phyloP scores from a whole-genome alignment of 2,113 vertebrate species.

The Bufo gargarizans region DNA sequence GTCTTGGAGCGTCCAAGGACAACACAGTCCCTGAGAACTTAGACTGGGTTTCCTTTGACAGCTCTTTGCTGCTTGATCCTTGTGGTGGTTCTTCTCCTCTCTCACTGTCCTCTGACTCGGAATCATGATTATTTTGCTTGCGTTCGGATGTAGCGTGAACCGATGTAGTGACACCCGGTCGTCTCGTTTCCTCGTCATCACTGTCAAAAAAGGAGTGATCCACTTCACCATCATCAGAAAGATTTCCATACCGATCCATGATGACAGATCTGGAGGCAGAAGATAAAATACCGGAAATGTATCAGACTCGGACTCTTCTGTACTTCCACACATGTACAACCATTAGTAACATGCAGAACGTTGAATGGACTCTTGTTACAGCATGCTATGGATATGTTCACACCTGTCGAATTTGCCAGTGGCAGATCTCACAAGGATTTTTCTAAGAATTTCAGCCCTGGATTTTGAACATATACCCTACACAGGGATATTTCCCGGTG shows the following conservation, averaged over 20 bases:
- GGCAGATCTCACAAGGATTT: no score
- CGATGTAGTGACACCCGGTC: slow-evolving; percentile 56
- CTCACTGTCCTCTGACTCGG: slow-evolving; percentile 52
- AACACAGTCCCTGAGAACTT: slow-evolving; percentile 20
- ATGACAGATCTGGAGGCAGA: slow-evolving; percentile 44
- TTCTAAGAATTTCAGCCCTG: no score
- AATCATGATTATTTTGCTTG: slow-evolving; percentile 56
- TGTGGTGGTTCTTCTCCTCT: slow-evolving; percentile 15
- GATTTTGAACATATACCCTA: no score
- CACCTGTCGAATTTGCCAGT: no score
- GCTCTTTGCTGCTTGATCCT: slow-evolving; percentile 59
- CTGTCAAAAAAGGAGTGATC: slow-evolving; percentile 97
- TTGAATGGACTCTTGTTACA: no score
- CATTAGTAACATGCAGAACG: no score
- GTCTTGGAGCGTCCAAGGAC: slow-evolving; percentile 48
- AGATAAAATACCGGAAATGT: not conserved
- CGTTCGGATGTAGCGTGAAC: slow-evolving; percentile 59
- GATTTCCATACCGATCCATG: slow-evolving; percentile 79
- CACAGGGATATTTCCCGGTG: no score
- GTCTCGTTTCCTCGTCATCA: slow-evolving; percentile 76
- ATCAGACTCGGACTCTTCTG: not conserved
- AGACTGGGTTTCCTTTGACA: not conserved
- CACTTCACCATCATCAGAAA: slow-evolving; percentile 89
- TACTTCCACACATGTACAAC: no score
- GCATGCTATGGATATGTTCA: no score